Evolutionary conservation across 2,797 vertebrate genomes (phyloP).

Genomic region (Hippoglossus hippoglossus): DNA sequence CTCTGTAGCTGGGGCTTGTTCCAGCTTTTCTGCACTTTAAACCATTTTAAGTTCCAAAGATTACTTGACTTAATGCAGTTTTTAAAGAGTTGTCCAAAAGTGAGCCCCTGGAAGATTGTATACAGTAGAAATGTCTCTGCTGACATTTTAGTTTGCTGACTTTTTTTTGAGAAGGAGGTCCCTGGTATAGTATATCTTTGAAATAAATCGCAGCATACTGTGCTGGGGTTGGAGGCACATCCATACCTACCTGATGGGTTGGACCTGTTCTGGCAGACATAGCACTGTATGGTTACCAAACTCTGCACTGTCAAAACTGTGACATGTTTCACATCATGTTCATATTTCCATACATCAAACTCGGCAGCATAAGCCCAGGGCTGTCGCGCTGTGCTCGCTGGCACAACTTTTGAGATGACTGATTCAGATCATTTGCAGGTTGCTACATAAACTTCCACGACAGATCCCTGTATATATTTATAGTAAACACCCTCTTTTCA

Average conservation of each 20-base stretch:
- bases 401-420: too few relatives aligned
- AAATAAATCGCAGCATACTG: neutral
- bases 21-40: conserved; percentile 12
- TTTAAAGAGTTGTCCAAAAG: conserved; percentile 11
- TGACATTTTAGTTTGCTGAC: conserved; percentile 8
- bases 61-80: conserved; percentile 18
- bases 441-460: neutral
- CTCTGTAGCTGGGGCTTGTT: neutral
- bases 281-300: neutral
- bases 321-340: conserved; percentile 7
- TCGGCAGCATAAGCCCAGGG: conserved; percentile 9
- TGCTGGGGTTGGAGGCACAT: neutral
- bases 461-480: conserved; percentile 5
- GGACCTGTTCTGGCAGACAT: conserved; percentile 1
- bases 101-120: conserved; percentile 7
- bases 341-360: conserved; percentile 24
- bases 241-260: neutral
- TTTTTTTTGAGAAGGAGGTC: neutral
- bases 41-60: conserved; percentile 18
- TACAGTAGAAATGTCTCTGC: neutral
- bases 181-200: neutral
- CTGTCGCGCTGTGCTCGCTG: too few relatives aligned
- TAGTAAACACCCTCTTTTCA: neutral
- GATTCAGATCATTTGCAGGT: neutral
- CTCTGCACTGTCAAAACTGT: conserved; percentile 1